A percentile compares a stretch with the other conserved stretches of the same genome.
Conservation (phyloP, 2,888 invertebrate genomes). For the Spisula subtruncata region DNA sequence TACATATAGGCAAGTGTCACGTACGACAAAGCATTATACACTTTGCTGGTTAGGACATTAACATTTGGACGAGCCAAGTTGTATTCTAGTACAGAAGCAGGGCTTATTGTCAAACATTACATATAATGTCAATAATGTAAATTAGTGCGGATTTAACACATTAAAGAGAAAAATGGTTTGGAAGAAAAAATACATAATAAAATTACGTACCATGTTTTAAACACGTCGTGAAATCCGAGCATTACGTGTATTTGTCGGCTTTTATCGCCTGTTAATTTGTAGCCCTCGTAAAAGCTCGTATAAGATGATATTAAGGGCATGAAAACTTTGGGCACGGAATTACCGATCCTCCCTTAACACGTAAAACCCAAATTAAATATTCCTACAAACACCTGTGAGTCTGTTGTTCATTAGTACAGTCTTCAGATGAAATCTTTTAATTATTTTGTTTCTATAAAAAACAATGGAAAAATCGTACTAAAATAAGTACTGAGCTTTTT, state of each 20-base stretch:
- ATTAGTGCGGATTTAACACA: neutral
- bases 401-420: slow-evolving; percentile 38
- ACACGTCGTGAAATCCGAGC: slow-evolving; percentile 19
- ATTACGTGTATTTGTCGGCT: slow-evolving; percentile 34
- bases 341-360: slow-evolving; percentile 46
- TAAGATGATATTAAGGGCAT: slow-evolving; percentile 32
- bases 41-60: neutral
- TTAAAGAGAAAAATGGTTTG: slow-evolving; percentile 6
- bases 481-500: neutral
- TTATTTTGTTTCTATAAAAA: slow-evolving; percentile 17
- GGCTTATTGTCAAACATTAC: neutral
- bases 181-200: slow-evolving; percentile 15
- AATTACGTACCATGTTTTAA: neutral
- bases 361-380: slow-evolving; percentile 62
- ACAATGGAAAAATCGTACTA: slow-evolving; percentile 20
- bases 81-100: neutral
- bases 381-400: slow-evolving; percentile 62
- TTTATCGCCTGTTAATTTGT: slow-evolving; percentile 47
- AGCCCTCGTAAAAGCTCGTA: slow-evolving; percentile 13
- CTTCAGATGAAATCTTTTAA: neutral
- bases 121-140: neutral
- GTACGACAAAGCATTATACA: too few relatives aligned
- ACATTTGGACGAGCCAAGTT: neutral
- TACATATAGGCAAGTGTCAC: too few relatives aligned
- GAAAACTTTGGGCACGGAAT: slow-evolving; percentile 34